These are phyloP conservation scores for Bactericera cockerelli DNA, from an alignment of 1,140 invertebrate species.

Conservation along the genomic window DNA sequence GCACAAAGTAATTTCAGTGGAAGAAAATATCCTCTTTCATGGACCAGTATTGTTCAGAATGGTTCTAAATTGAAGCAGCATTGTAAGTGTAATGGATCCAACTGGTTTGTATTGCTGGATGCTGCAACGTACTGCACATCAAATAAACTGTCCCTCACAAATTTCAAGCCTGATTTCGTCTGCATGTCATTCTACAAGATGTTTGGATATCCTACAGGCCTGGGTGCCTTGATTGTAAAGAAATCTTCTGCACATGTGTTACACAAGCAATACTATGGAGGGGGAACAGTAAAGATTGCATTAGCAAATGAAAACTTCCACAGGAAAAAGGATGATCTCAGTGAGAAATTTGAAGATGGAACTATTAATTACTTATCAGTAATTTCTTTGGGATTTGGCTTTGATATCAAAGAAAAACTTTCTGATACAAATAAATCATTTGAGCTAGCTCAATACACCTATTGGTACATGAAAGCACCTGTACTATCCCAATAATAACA, in stretches of 20 bases:
- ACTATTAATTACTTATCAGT: constrained; percentile 80
- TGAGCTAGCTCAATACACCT: constrained; percentile 54
- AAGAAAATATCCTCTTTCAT: constrained; percentile 64
- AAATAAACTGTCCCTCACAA: constrained; percentile 55
- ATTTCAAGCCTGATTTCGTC: constrained; percentile 70
- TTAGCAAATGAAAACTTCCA: constrained; percentile 51
- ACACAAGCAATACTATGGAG: constrained; percentile 71
- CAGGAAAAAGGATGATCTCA: constrained; percentile 43
- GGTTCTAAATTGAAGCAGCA: not conserved
- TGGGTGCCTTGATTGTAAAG: constrained; percentile 71
- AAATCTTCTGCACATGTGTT: constrained; percentile 46
- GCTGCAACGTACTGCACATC: constrained; percentile 70
- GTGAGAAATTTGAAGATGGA: constrained; percentile 87
- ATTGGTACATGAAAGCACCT: constrained; percentile 43
- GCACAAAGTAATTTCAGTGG: constrained; percentile 93
- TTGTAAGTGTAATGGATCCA: constrained; percentile 22
- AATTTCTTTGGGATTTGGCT: constrained; percentile 60
- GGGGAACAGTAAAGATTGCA: constrained; percentile 74
- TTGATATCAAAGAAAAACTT: constrained; percentile 52
- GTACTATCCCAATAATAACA: constrained; percentile 55
- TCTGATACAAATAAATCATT: constrained; percentile 59
- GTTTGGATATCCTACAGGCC: constrained; percentile 91
- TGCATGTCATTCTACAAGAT: constrained; percentile 94
- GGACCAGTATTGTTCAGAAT: constrained; percentile 29
- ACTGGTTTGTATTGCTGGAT: constrained; percentile 75